Conservation (phyloP, 2,797 vertebrate genomes). For the Paedocypris micromegethes region DNA sequence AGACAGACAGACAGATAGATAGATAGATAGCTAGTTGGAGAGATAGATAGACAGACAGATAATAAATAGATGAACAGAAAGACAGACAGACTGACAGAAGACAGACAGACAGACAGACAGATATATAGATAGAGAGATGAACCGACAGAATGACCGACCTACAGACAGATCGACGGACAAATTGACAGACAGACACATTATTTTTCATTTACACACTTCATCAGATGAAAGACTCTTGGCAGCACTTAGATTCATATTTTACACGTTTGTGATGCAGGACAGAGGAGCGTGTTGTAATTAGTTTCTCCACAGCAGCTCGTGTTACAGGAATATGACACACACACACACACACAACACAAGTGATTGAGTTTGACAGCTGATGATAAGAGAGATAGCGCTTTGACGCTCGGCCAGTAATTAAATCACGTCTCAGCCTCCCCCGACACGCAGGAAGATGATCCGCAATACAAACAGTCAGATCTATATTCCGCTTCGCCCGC, state of each 20-base stretch:
- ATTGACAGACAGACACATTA: no score
- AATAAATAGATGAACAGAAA: no score
- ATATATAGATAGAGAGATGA: no score
- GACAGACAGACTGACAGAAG: no score
- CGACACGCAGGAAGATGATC: constrained; percentile 16
- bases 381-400: constrained; percentile 40
- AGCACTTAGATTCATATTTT: constrained; percentile 43
- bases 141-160: no score
- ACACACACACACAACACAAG: constrained; percentile 22
- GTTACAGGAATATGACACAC: constrained; percentile 22
- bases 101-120: no score
- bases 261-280: constrained; percentile 39
- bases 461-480: constrained; percentile 23
- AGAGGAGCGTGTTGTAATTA: constrained; percentile 42
- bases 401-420: constrained; percentile 42
- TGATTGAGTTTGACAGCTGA: constrained; percentile 50
- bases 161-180: no score
- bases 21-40: no score
- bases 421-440: constrained; percentile 41
- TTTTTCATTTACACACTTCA: constrained; percentile 28
- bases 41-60: no score
- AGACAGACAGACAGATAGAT: no score
- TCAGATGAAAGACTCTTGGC: constrained; percentile 33
- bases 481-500: not conserved
- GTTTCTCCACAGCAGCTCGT: constrained; percentile 35